Conservation (phyloP, 2,888 invertebrate genomes). For the Eulithis prunata region DNA sequence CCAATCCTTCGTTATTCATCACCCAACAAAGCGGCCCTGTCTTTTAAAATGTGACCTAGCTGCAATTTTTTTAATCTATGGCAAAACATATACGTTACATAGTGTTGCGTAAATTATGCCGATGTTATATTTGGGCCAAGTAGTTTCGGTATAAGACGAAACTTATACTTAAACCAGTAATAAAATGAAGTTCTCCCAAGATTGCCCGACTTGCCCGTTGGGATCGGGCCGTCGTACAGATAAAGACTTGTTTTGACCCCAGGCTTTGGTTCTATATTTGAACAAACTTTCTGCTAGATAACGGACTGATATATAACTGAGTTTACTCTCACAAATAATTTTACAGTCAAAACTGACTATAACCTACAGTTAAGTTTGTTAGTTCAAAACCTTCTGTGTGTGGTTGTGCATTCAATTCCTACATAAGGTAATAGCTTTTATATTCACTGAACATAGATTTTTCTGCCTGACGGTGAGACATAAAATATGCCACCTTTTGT, state of each 20-base stretch:
- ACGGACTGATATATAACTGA: not conserved
- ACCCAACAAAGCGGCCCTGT: no score
- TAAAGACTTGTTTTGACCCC: conserved; percentile 7
- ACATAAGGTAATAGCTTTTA: no score
- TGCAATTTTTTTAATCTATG: conserved; percentile 4
- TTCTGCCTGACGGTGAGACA: no score
- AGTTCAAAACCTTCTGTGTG: no score
- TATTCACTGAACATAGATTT: no score
- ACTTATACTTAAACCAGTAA: conserved; percentile 17
- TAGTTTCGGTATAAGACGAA: conserved; percentile 29
- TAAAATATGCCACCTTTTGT: no score
- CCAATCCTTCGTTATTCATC: no score
- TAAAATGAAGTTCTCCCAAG: conserved; percentile 18
- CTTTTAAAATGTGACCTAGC: conserved; percentile 16
- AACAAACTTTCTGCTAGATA: not conserved
- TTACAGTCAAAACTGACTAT: no score
- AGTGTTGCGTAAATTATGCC: conserved; percentile 38
- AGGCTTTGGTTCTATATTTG: conserved; percentile 1
- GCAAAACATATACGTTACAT: conserved; percentile 25
- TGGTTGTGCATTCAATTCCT: no score
- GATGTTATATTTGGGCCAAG: conserved; percentile 34
- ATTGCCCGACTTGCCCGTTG: conserved; percentile 2
- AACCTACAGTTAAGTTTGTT: no score
- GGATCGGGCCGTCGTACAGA: conserved; percentile 5
- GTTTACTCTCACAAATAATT: not conserved